phyloP scores from a whole-genome alignment of 2,888 invertebrate genomes.

The Rhimphoctona megacephalus region DNA sequence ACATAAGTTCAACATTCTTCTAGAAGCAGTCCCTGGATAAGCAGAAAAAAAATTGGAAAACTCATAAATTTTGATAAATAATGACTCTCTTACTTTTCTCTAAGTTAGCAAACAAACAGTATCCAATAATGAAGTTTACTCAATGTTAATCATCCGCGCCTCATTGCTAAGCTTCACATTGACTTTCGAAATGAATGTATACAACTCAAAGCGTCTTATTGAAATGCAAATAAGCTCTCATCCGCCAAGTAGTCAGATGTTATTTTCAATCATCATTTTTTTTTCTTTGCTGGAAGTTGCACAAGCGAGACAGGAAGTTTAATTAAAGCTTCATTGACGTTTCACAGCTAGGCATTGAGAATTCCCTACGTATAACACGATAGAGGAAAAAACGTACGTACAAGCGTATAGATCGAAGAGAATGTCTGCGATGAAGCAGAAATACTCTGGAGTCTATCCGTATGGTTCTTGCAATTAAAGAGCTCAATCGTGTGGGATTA shows the following conservation, averaged over 20 bases:
- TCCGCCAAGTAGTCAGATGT: background rate
- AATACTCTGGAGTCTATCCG: constrained; percentile 23
- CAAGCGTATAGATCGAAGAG: background rate
- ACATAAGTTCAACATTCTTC: too few species aligned
- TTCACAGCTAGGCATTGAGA: constrained; percentile 36
- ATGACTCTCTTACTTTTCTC: background rate
- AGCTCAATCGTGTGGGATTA: constrained; percentile 53
- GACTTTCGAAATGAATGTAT: background rate
- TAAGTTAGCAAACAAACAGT: background rate
- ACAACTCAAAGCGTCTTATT: constrained; percentile 19
- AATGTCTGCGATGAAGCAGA: constrained; percentile 33
- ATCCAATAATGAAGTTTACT: background rate
- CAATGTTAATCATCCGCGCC: background rate
- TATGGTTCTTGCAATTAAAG: constrained; percentile 50
- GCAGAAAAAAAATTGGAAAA: background rate
- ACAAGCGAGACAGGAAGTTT: constrained; percentile 45
- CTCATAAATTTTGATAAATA: background rate
- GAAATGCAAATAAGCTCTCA: constrained; percentile 39
- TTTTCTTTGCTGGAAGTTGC: background rate
- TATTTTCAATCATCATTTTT: constrained; percentile 1
- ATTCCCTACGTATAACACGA: constrained; percentile 18
- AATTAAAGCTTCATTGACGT: constrained; percentile 61
- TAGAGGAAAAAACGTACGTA: constrained; percentile 15
- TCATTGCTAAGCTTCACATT: background rate
- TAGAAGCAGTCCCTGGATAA: too few species aligned